Evolutionary conservation across 2,888 invertebrate species (phyloP).

Genomic region (Zaprionus lineosus): DNA sequence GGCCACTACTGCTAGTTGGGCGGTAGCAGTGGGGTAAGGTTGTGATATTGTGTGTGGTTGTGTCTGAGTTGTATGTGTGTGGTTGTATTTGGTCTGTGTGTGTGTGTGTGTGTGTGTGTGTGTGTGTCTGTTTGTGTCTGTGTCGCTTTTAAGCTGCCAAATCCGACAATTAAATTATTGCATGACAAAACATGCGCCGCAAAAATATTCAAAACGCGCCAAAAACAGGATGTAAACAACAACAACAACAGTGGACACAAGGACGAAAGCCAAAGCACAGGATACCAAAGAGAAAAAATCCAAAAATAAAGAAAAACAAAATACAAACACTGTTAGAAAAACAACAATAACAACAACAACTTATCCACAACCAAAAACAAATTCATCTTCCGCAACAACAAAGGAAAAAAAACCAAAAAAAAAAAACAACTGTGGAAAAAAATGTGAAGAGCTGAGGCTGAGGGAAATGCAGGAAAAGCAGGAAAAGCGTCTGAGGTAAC

Average conservation of each 20-base stretch:
- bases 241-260: constrained; percentile 58
- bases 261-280: constrained; percentile 18
- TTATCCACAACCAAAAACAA: constrained; percentile 38
- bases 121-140: constrained; percentile 1
- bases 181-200: constrained; percentile 75
- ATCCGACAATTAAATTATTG: constrained; percentile 79
- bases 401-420: constrained; percentile 13
- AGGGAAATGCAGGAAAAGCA: constrained; percentile 37
- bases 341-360: constrained; percentile 28
- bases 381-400: constrained; percentile 57
- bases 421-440: constrained; percentile 24
- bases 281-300: constrained; percentile 37
- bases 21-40: too few species aligned
- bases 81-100: neutral
- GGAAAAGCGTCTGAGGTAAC: constrained; percentile 36
- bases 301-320: constrained; percentile 38
- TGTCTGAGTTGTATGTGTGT: neutral
- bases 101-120: neutral
- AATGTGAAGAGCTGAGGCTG: too few species aligned
- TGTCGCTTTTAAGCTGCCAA: constrained; percentile 68
- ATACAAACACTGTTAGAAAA: constrained; percentile 10
- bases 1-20: neutral
- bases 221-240: constrained; percentile 75
- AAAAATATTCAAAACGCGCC: constrained; percentile 78
- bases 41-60: neutral